These are phyloP conservation scores for Trachemys scripta DNA, from an alignment of 2,113 vertebrate species.

Conservation along the genomic window DNA sequence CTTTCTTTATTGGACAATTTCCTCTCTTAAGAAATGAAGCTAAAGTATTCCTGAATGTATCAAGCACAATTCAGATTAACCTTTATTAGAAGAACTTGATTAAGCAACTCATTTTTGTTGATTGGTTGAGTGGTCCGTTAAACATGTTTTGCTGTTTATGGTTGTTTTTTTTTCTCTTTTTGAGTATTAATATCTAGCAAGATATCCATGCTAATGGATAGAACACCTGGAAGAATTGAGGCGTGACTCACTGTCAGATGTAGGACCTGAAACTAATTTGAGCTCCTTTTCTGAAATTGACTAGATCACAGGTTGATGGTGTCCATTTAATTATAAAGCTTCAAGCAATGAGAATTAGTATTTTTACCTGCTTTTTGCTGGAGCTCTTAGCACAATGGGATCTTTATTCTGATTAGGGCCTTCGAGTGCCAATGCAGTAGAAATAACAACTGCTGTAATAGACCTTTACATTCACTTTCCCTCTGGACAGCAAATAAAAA, in stretches of 20 bases:
- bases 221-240: neutral
- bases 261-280: neutral
- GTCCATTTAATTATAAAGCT: neutral
- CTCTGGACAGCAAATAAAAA: conserved; percentile 12
- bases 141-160: neutral
- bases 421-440: neutral
- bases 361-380: neutral
- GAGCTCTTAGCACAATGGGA: neutral
- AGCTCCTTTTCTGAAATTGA: neutral
- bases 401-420: neutral
- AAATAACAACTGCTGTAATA: neutral
- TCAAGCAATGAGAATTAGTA: neutral
- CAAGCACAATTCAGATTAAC: neutral
- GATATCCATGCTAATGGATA: neutral
- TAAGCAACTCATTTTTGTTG: neutral
- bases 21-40: fast-evolving
- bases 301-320: neutral
- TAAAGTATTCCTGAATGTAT: neutral
- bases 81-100: neutral
- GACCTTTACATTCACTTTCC: conserved; percentile 25
- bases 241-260: neutral
- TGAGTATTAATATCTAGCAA: neutral
- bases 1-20: neutral
- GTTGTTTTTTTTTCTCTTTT: neutral
- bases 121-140: neutral